Percentiles rank a stretch among this genome's conserved stretches.
These are phyloP conservation scores for Sturnus vulgaris DNA, from an alignment of 2,113 vertebrate genomes.

Conservation along the genomic window DNA sequence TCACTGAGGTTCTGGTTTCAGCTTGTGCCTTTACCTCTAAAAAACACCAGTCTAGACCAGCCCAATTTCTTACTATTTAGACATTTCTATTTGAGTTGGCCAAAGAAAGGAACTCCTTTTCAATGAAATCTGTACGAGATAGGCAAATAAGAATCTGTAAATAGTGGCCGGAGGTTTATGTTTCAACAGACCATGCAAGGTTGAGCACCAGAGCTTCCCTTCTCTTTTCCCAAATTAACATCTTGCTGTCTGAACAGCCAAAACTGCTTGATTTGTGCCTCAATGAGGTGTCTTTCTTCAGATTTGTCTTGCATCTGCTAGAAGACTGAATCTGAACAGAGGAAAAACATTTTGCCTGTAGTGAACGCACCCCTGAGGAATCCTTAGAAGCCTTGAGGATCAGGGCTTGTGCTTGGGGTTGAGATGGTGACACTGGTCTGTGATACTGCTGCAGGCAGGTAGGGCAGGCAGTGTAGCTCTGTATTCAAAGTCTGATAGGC, in stretches of 20 bases:
- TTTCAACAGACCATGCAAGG: background rate
- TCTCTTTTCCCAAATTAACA: background rate
- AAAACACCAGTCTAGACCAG: background rate
- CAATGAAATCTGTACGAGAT: background rate
- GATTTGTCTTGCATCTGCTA: background rate
- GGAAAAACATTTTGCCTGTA: background rate
- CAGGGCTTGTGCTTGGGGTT: background rate
- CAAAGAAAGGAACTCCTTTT: background rate
- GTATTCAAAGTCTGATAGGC: background rate
- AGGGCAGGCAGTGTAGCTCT: background rate
- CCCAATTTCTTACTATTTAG: background rate
- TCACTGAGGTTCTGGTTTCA: background rate
- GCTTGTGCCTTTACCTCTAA: background rate
- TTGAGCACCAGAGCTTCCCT: background rate
- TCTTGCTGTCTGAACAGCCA: background rate
- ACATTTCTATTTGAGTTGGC: background rate
- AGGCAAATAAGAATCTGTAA: conserved; percentile 30
- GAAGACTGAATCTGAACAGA: background rate
- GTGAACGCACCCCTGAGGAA: accelerated
- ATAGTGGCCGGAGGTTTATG: background rate
- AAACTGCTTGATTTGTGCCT: background rate
- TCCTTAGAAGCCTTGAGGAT: background rate
- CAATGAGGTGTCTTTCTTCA: background rate
- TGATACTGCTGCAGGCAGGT: background rate
- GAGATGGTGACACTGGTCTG: background rate